Percentiles rank a stretch among this genome's conserved stretches.
Evolutionary conservation across 1,140 invertebrate species (phyloP).

Genomic region (Drosophila teissieri): DNA sequence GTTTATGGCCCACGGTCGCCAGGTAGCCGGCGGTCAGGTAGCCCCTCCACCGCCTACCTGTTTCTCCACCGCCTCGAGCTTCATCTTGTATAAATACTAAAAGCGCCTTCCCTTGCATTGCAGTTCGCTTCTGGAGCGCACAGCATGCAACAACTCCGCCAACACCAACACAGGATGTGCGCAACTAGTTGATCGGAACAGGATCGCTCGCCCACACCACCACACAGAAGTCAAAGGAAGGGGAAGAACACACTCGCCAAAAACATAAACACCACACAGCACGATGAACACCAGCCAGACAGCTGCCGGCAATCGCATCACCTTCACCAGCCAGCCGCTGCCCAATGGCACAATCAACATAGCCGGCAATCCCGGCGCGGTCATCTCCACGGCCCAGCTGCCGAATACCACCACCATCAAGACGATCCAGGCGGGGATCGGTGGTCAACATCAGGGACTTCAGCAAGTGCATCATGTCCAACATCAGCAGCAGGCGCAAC

Average conservation of each 20-base stretch:
- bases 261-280: conserved; percentile 31
- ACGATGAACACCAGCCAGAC: conserved; percentile 80
- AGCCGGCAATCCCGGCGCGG: conserved; percentile 61
- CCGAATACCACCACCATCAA: conserved; percentile 85
- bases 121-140: conserved; percentile 55
- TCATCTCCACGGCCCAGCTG: conserved; percentile 78
- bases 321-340: conserved; percentile 86
- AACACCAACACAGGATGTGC: conserved; percentile 60
- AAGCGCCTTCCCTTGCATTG: conserved; percentile 48
- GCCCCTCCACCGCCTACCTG: conserved; percentile 20
- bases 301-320: conserved; percentile 83
- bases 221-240: conserved; percentile 22
- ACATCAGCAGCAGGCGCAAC: conserved; percentile 60
- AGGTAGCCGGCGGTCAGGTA: conserved; percentile 37
- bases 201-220: conserved; percentile 7
- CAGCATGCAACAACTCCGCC: conserved; percentile 54
- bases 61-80: neutral
- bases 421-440: conserved; percentile 84
- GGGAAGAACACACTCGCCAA: conserved; percentile 16
- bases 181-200: conserved; percentile 60
- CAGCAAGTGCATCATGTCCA: conserved; percentile 63
- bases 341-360: conserved; percentile 86
- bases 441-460: conserved; percentile 59
- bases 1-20: conserved; percentile 38
- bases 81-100: conserved; percentile 45